These are phyloP conservation scores for Microctonus brassicae DNA, from an alignment of 2,888 invertebrate genomes.

Conservation along the genomic window DNA sequence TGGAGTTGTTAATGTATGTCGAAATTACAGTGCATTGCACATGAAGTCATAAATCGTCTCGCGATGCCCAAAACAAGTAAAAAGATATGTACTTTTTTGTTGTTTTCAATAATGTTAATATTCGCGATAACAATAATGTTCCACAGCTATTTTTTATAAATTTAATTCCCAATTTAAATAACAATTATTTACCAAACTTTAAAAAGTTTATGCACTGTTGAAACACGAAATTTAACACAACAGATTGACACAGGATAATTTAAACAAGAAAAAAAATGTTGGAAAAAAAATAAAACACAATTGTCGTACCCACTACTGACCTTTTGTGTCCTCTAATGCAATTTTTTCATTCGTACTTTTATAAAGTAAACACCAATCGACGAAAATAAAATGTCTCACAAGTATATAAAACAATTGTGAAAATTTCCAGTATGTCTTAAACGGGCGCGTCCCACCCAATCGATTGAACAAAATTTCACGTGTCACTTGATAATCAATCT, in stretches of 20 bases:
- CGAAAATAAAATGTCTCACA: neutral
- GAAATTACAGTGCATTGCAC: neutral
- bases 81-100: neutral
- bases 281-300: neutral
- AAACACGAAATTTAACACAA: too few species aligned
- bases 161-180: too few species aligned
- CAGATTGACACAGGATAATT: too few species aligned
- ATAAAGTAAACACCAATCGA: neutral
- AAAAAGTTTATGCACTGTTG: too few species aligned
- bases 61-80: neutral
- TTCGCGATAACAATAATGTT: neutral
- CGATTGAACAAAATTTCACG: constrained; percentile 22
- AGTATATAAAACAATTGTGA: neutral
- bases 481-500: constrained; percentile 23
- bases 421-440: too few species aligned
- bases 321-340: constrained; percentile 9
- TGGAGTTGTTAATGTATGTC: constrained; percentile 4
- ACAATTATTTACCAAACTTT: too few species aligned
- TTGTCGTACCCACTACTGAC: constrained; percentile 14
- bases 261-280: neutral
- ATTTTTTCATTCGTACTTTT: neutral
- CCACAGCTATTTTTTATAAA: too few species aligned
- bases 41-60: neutral
- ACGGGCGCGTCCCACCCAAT: constrained; percentile 25
- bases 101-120: neutral